Base-by-base conservation (phyloP, 2,888 invertebrate genomes). In the Psylliodes chrysocephalus region DNA sequence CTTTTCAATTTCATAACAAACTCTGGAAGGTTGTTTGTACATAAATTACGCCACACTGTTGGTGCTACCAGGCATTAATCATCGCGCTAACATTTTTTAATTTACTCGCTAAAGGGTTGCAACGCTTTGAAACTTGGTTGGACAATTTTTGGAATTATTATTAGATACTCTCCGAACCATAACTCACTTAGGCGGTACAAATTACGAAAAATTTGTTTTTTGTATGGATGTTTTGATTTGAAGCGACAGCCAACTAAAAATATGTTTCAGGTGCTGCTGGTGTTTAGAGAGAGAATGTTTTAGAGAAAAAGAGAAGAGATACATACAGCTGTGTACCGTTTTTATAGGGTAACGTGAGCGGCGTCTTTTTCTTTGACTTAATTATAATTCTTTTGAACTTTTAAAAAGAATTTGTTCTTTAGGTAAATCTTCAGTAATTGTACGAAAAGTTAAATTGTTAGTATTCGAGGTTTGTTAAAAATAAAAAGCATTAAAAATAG, bases 1-100 rank as follows among this genome's bases (percentile, higher is more conserved):
- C 25, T 52, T 60, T 60, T 60, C 53, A 63, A 52, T 63, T 52
- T 44, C 42, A 35, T 28, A 62, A 62, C 62, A 56, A 51, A 51
- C 56, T 62, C 42, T 30, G 52, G 46, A 49, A 46, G 57, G 52
- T 18, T 46, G 62, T 55, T 53, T 51, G 52, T 57, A 57, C 51
- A 63, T 63, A 57, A 63, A 57, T 63, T 52, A 52, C 57, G 63
- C 30, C 52, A 42, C 42, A 49, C 62, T 49, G 56, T 51, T 40
- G 62, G 52, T 33, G 57, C 46, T 63, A 44, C 44, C 33, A 52
- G 46, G 52, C 57, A 63, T 63, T 63, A 63, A 63, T 63, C 63
- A 63, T 49, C 46, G n/a, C 52, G 33, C 52, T 25, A 40, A 63
- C 51, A 46, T 63, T 63, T 60, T 63, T 52, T 52, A 63, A 63